These are phyloP conservation scores for Thymelicus acteon DNA, from an alignment of 2,888 invertebrate genomes.

Conservation along the genomic window DNA sequence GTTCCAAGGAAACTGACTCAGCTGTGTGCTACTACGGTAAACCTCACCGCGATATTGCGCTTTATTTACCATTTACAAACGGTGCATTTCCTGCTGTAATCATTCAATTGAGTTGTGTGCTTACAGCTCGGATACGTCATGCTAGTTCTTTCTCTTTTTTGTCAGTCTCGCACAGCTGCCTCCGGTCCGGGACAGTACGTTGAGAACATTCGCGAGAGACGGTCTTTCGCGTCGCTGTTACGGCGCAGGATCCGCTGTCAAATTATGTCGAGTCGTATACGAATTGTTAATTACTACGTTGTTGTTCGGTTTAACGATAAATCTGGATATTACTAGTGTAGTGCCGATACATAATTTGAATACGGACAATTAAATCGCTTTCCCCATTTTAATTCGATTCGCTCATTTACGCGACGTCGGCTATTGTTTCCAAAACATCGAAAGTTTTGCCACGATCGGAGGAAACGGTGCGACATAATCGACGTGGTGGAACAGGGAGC, in stretches of 20 bases:
- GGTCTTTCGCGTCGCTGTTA: conserved; percentile 63
- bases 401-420: conserved; percentile 53
- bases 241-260: conserved; percentile 59
- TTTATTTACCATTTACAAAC: conserved; percentile 53
- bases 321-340: conserved; percentile 33
- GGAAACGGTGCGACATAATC: conserved; percentile 46
- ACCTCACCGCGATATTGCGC: conserved; percentile 51
- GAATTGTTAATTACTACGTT: conserved; percentile 41
- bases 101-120: conserved; percentile 52
- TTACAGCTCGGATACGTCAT: conserved; percentile 60
- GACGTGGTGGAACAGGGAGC: conserved; percentile 54
- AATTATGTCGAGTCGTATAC: conserved; percentile 63
- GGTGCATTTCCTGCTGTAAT: conserved; percentile 50
- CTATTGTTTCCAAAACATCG: conserved; percentile 77
- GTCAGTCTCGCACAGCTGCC: conserved; percentile 73
- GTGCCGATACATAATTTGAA: conserved; percentile 35
- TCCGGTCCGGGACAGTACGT: conserved; percentile 73
- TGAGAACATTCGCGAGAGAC: conserved; percentile 67
- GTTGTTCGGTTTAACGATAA: conserved; percentile 21
- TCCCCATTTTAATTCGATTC: conserved; percentile 48
- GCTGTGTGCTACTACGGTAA: conserved; percentile 55
- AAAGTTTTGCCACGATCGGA: conserved; percentile 62
- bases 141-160: conserved; percentile 79
- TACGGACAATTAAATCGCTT: conserved; percentile 33
- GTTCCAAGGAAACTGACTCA: conserved; percentile 76